phyloP scores from a whole-genome alignment of 2,888 invertebrate species.

The Netelia virgata region DNA sequence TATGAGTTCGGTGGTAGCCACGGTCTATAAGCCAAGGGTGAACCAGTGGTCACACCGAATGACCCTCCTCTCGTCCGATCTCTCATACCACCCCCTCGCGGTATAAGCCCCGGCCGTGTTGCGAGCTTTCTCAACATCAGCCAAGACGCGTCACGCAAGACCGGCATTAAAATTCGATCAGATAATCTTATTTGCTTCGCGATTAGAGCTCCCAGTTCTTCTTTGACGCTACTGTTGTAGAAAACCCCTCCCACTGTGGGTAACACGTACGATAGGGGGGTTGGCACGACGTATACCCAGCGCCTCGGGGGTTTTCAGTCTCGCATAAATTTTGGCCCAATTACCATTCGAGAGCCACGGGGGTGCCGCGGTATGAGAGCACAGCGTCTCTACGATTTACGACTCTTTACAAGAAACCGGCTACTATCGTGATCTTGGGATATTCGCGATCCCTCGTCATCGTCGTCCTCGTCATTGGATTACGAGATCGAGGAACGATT shows the following conservation, averaged over 20 bases:
- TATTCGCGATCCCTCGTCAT: constrained; percentile 47
- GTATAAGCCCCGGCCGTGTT: neutral
- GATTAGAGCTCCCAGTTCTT: constrained; percentile 78
- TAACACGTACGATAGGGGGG: constrained; percentile 12
- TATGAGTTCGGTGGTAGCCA: constrained; percentile 34
- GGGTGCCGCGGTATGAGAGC: constrained; percentile 32
- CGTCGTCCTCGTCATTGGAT: constrained; percentile 49
- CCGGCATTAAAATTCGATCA: constrained; percentile 83
- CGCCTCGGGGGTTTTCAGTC: constrained; percentile 49
- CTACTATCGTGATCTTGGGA: constrained; percentile 12
- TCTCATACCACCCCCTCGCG: constrained; percentile 9
- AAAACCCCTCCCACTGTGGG: neutral
- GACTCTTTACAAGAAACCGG: constrained; percentile 45
- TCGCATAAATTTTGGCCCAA: constrained; percentile 74
- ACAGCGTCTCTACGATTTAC: constrained; percentile 43
- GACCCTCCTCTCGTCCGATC: constrained; percentile 41
- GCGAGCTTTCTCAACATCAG: constrained; percentile 37
- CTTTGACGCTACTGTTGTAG: constrained; percentile 69
- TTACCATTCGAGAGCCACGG: constrained; percentile 66
- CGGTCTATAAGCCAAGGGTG: constrained; percentile 23
- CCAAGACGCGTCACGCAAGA: constrained; percentile 78
- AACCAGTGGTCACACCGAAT: constrained; percentile 46
- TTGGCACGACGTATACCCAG: neutral
- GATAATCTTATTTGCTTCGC: constrained; percentile 82
- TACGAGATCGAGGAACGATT: constrained; percentile 12